These are phyloP conservation scores for Anguilla obscura DNA, from an alignment of 2,797 vertebrate genomes.

Conservation along the genomic window DNA sequence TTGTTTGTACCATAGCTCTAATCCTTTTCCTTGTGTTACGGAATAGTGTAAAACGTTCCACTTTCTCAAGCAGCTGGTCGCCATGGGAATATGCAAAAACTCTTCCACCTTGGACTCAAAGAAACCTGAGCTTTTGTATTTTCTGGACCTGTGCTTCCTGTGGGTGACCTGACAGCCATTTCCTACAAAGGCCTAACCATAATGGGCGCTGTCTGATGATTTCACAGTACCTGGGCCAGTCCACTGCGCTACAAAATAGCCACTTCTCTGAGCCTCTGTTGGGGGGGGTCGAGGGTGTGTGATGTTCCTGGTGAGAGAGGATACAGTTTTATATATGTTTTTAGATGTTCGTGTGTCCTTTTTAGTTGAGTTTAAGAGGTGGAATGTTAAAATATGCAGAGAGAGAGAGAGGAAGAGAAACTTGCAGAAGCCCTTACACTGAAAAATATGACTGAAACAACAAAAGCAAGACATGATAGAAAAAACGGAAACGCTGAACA, in stretches of 20 bases:
- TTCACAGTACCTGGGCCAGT: background rate
- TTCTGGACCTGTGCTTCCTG: background rate
- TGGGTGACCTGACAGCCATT: background rate
- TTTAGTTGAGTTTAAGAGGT: background rate
- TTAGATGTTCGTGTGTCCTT: background rate
- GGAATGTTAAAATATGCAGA: background rate
- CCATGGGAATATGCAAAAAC: background rate
- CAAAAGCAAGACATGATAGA: background rate
- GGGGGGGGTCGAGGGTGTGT: background rate
- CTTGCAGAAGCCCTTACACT: background rate
- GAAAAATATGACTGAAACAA: background rate
- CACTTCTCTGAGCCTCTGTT: background rate
- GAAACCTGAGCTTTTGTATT: background rate
- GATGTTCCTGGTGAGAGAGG: background rate
- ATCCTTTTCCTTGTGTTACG: background rate
- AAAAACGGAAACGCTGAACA: background rate
- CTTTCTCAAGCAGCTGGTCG: background rate
- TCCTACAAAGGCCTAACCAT: background rate
- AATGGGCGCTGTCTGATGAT: background rate
- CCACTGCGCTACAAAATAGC: background rate
- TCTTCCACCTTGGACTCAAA: background rate
- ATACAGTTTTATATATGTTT: background rate
- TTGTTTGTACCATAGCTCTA: background rate
- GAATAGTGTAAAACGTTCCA: background rate
- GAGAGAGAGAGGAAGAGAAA: background rate